Base-by-base conservation (phyloP, 53 echinoderm and acorn worm species). In the Echinarachnius parma region DNA sequence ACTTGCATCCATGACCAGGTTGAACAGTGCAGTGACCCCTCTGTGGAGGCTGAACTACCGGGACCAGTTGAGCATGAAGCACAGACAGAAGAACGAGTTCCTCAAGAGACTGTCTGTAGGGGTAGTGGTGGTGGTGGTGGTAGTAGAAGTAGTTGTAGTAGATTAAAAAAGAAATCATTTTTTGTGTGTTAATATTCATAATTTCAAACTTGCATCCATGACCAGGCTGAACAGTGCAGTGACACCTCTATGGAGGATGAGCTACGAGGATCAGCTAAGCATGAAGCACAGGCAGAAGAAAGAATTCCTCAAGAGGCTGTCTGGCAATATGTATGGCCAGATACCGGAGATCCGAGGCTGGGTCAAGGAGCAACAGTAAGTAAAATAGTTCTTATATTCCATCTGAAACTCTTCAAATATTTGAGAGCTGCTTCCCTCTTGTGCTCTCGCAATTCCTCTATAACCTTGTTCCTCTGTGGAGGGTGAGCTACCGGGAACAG, bases 1-100 rank as follows among this genome's bases (percentile, higher is more conserved):
- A 5, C 45, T 1, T 52, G 21, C 2, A 9, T 2, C 52, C 18
- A 15, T 45, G 27, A 27, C 15, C 42, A 93, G 93, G 31, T 65
- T 93, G 28, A 83, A 79, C 47, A 80, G 80, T 74, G 83, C 80
- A 5, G 93, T 93, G 9, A 89, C 89, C 19, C 89, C 93, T 28
- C 67, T 89, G 21, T 89, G 82, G 77, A 78, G 83, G 11, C 60
- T 64, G n/a, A 63, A 86, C 0, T 93, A 93, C 50, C 80, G 83
- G 54, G 83, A 92, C 3, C 93, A 92, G 53, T 83, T 92, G 21
- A 54, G 54, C 21, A 59, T 71, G 18, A 92, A 92, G 56, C 78
- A 89, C 45, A 75, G 46, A 18, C 64, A 64, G 34, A 92, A 82
- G 59, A 39, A 36, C 68, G 85, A 89, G 19, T 83, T 92, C 33